A percentile compares a stretch with the other conserved stretches of the same genome.
phyloP scores from a whole-genome alignment of 2,797 vertebrate genomes.

The Vespertilio murinus region DNA sequence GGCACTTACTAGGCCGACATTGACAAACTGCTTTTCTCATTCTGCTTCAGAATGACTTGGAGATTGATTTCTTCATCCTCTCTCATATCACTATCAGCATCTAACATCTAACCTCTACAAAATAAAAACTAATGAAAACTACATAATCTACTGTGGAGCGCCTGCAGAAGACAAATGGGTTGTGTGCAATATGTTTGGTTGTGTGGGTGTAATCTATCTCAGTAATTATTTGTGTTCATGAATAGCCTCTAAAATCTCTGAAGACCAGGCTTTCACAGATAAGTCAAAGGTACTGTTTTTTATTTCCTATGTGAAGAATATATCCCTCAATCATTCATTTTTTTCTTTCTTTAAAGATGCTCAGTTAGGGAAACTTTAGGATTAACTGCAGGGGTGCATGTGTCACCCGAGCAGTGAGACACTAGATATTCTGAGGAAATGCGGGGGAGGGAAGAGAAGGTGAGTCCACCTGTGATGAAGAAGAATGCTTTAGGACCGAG shows the following conservation, averaged over 20 bases:
- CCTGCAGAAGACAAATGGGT: slow-evolving; percentile 56
- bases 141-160: slow-evolving; percentile 61
- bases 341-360: slow-evolving; percentile 1
- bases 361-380: background rate
- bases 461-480: background rate
- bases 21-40: slow-evolving; percentile 60
- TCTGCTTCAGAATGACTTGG: slow-evolving; percentile 59
- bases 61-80: slow-evolving; percentile 69
- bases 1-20: background rate
- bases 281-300: slow-evolving; percentile 12
- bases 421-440: background rate
- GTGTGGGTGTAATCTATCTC: slow-evolving; percentile 39
- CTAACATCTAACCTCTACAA: slow-evolving; percentile 73
- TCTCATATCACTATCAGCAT: slow-evolving; percentile 61
- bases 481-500: background rate
- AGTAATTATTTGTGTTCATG: slow-evolving; percentile 53
- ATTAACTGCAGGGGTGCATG: background rate
- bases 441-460: accelerated
- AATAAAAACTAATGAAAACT: slow-evolving; percentile 72
- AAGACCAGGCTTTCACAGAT: slow-evolving; percentile 47
- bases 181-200: slow-evolving; percentile 10
- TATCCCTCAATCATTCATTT: background rate
- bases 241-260: slow-evolving; percentile 26
- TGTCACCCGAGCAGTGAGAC: background rate
- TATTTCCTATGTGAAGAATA: slow-evolving; percentile 25